phyloP scores from a whole-genome alignment of 2,797 vertebrate species.

The Peromyscus attwateri region DNA sequence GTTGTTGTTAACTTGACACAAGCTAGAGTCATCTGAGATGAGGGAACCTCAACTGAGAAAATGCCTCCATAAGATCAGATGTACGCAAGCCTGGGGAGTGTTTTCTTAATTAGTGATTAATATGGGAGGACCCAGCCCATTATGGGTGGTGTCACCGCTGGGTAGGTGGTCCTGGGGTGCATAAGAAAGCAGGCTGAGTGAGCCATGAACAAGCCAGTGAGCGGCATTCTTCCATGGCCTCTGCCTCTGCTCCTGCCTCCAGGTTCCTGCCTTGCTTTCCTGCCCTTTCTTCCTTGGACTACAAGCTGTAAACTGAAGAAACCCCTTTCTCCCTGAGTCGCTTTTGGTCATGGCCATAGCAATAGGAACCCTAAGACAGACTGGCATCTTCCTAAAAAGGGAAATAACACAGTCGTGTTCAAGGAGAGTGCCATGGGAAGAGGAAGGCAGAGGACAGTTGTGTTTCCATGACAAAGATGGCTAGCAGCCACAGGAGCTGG shows the following conservation, averaged over 20 bases:
- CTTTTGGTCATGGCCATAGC: not conserved
- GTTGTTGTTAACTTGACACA: not conserved
- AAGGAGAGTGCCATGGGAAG: not conserved
- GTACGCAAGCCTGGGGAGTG: not conserved
- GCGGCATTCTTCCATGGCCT: not conserved
- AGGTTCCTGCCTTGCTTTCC: not conserved
- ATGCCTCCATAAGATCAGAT: not conserved
- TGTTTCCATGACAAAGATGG: not conserved
- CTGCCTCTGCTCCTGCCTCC: not conserved
- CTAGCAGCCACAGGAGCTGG: not conserved
- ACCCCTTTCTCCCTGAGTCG: not conserved
- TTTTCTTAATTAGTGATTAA: not conserved
- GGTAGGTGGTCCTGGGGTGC: not conserved
- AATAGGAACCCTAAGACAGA: not conserved
- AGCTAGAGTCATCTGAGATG: not conserved
- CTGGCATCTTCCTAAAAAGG: not conserved
- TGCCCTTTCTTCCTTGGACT: not conserved
- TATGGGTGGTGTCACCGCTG: not conserved
- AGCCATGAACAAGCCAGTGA: not conserved
- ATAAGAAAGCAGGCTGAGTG: not conserved
- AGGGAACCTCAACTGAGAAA: not conserved
- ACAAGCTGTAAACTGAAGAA: not conserved
- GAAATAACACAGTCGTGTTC: not conserved
- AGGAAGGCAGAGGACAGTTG: not conserved
- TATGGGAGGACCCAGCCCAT: not conserved